Evolutionary conservation across 2,113 vertebrate species (phyloP), one percentile per base, ranked within the genome.

Genomic region (Poeciliopsis turrubarensis): DNA sequence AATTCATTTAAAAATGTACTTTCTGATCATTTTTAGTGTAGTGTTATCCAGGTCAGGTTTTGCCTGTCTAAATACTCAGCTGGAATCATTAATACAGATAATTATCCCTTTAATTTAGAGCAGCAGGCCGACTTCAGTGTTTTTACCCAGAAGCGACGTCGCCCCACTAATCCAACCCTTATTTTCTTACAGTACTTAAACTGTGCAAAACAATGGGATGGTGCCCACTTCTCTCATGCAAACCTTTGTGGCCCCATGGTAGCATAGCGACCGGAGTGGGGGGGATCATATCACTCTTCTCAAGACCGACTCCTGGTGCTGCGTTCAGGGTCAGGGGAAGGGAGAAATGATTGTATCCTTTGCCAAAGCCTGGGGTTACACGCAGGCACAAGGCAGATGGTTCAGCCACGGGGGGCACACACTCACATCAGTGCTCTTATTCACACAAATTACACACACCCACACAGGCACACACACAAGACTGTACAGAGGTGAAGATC

Each of bases 301-400:
- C 22, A 25, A 57, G 17, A 57, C n/a, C 22, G 22, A 57, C 51
- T 17, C 7, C 22, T 57, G 51, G 51, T 81, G 82, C n/a, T 81
- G 75, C 73, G 74, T 85, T 86, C 72, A 75, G 84, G 80, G 69
- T 78, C 14, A 27, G 31, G 10, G 15, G 19, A 76, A 66, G 66
- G 51, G 68, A 77, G 69, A 77, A 81, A 79, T 57, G 47, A 77
- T 77, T 12, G 29, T 68, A 77, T 88, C 84, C 84, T 88, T 72
- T 85, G 77, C 80, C 69, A 75, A 76, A 54, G 82, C 82, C 85
- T 73, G 78, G 65, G 77, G 77, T 85, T 75, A 78, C 87, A 88
- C 77, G 80, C 81, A 81, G 78, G 83, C 79, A 82, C 1, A 22
- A 80, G 85, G 82, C 91, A 94, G 93, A 94, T 93, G 92, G 93